Base-by-base conservation (phyloP, 2,797 vertebrate species). In the Enteromius mattozi region DNA sequence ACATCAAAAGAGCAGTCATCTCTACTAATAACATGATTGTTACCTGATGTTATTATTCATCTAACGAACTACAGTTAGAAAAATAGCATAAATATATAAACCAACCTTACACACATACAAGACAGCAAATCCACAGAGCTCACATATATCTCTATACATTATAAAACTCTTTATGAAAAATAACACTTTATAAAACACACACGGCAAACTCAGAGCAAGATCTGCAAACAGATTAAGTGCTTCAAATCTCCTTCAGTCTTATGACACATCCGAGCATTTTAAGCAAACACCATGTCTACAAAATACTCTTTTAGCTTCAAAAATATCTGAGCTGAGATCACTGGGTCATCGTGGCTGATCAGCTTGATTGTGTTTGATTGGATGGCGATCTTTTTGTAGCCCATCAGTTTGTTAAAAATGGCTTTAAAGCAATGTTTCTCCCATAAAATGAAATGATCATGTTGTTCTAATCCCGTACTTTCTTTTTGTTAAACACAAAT, bases 81-180 rank as follows among this genome's bases (percentile, higher is more conserved):
- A 89, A 91, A 88, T 88, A 88, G 78, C 86, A 89, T 89, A 86
- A 89, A 89, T 90, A 90, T 90, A 80, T 83, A 86, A 89, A 83
- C 84, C 85, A 81, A 78, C 30, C 68, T 81, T 82, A 80, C 70
- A 82, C 84, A 72, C 69, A 71, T 24, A 85, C 61, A 68, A 51
- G 35, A 71, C 68, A 33, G 51, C 30, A 65, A 70, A 70, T 27
- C 35, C 83, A 78, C 35, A 12, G 27, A 12, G 78, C 65, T 81
- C 72, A 75, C 68, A 80, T 21, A 76, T n/a, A 80, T 69, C 78
- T 86, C 81, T 61, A 69, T 83, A 86, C 83, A 81, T 84, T 80
- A 84, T 82, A 88, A 83, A 90, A 81, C 78, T 79, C 75, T 88
- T 86, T 86, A 87, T 30, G 76, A 88, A 89, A 82, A 88, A 87